A percentile compares a stretch with the other conserved stretches of the same genome.
phyloP scores from a whole-genome alignment of 2,113 vertebrate genomes.

The Protomyctophum bolini region DNA sequence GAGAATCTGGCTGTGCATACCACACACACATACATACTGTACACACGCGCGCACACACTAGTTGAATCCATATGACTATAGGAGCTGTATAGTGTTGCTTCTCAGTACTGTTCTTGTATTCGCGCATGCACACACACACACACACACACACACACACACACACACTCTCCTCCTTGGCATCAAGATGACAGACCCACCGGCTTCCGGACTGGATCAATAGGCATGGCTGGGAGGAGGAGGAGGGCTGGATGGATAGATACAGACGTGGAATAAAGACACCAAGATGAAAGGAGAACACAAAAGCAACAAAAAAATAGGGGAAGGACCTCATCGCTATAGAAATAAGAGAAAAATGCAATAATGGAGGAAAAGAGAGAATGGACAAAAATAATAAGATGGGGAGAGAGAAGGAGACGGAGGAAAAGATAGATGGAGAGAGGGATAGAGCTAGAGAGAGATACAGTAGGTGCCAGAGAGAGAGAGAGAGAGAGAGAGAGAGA shows the following conservation, averaged over 20 bases:
- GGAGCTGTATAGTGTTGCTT: slow-evolving; percentile 4
- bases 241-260: neutral
- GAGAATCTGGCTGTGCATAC: slow-evolving; percentile 34
- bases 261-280: slow-evolving; percentile 23
- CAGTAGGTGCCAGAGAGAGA: neutral
- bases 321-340: neutral
- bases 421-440: neutral
- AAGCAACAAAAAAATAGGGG: neutral
- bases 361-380: neutral
- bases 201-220: slow-evolving; percentile 56
- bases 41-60: slow-evolving; percentile 8
- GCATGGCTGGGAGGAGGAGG: neutral
- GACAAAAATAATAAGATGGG: too few relatives aligned
- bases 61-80: slow-evolving; percentile 38
- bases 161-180: slow-evolving; percentile 34
- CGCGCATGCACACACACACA: too few relatives aligned
- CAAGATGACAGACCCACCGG: slow-evolving; percentile 37
- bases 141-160: too few relatives aligned
- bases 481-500: slow-evolving; percentile 13
- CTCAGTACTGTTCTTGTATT: too few relatives aligned
- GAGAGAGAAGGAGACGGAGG: neutral
- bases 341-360: neutral
- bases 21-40: slow-evolving; percentile 8
- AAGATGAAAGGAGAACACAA: slow-evolving; percentile 22
- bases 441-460: neutral